Evolutionary conservation across 2,113 vertebrate species (phyloP), one percentile per base, ranked within the genome.

Genomic region (Alectura lathami): DNA sequence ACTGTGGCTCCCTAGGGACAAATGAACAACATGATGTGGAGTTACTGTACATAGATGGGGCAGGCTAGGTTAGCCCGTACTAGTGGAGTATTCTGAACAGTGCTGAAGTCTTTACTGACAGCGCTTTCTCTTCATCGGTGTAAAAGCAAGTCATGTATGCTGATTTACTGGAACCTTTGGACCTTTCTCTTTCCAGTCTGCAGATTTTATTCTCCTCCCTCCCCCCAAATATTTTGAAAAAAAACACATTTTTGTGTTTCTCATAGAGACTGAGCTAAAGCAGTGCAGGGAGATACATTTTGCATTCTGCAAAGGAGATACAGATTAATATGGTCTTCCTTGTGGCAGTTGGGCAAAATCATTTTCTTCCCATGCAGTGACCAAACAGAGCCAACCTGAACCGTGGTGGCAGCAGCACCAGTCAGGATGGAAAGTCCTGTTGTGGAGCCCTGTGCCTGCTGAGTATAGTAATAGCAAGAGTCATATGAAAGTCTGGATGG

Each of bases 241-340:
- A 17, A 16, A 1, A 0, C 1, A 9, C n/a, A 50, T 59, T 73
- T 66, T 56, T 66, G 13, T 6, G 36, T 54, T 60, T 34, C 29
- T 47, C 59, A 15, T 8, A 29, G 16, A 60, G 27, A 54, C 64
- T 68, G 57, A 83, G 21, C 34, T 78, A 26, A 79, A 78, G 66
- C 21, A 70, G 38, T 22, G 21, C 11, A 30, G 18, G 57, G 13
- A 7, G 77, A 32, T n/a, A n/a, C n/a, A n/a, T n/a, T n/a, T n/a
- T n/a, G n/a, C n/a, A 29, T 62, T 62, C 59, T 78, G 17, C 48
- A 1, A 14, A 89, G 11, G 23, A 66, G 22, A 24, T 32, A 11
- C 7, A 51, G 23, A 9, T 90, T 38, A 51, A 48, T 85, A 70
- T 50, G 42, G 21, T 27, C 43, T 75, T 54, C 6, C 42, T 90